Percentiles rank a stretch among this genome's conserved stretches.
phyloP scores from a whole-genome alignment of 2,113 vertebrate species.

The Reinhardtius hippoglossoides region DNA sequence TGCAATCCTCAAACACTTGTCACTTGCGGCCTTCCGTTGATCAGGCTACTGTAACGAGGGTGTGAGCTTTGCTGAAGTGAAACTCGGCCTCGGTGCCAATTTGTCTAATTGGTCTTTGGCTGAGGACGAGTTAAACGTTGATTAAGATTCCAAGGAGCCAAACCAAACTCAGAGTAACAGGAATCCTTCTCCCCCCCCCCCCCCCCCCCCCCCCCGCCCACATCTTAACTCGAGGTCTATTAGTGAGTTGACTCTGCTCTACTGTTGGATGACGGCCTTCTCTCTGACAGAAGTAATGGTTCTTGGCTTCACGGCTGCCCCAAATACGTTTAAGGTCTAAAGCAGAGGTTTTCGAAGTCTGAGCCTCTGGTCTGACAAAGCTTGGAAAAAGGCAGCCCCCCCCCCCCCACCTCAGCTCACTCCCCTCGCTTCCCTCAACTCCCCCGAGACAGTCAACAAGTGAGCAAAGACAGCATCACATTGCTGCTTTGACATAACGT shows the following conservation, averaged over 20 bases:
- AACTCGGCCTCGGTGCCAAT: constrained; percentile 21
- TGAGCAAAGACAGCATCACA: neutral
- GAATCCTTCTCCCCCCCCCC: constrained; percentile 7
- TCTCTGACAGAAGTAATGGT: constrained; percentile 58
- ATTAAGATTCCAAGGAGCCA: constrained; percentile 54
- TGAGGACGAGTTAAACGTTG: constrained; percentile 41
- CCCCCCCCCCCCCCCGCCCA: neutral
- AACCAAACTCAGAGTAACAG: constrained; percentile 30
- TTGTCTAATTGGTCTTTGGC: constrained; percentile 62
- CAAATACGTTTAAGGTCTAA: constrained; percentile 57
- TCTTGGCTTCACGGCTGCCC: constrained; percentile 56
- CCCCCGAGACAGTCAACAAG: neutral
- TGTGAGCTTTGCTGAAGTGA: constrained; percentile 24
- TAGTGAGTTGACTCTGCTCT: constrained; percentile 48
- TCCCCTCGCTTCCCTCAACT: neutral
- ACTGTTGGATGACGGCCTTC: constrained; percentile 48
- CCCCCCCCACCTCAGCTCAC: neutral
- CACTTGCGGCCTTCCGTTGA: constrained; percentile 36
- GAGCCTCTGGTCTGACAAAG: neutral
- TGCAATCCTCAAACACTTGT: constrained; percentile 31
- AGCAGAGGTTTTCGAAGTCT: constrained; percentile 13
- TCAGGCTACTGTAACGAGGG: constrained; percentile 30
- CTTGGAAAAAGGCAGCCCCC: neutral
- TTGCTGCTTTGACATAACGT: neutral
- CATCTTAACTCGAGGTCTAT: constrained; percentile 50